Percentiles rank a stretch among this genome's conserved stretches.
phyloP scores from a whole-genome alignment of 2,888 invertebrate species.

The Pseudococcus viburni region DNA sequence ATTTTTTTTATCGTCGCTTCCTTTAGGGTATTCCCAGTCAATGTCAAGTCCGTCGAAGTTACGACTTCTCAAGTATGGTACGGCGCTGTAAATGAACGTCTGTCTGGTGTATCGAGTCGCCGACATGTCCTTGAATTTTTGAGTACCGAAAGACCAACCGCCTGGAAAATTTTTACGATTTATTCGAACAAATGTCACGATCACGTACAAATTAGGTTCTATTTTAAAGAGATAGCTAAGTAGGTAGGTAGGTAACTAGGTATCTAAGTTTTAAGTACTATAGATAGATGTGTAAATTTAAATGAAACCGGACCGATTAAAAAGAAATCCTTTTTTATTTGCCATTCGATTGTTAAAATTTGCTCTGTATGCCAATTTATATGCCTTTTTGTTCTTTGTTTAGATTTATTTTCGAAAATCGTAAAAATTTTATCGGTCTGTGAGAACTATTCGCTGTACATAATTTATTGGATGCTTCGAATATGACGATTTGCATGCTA shows the following conservation, averaged over 20 bases:
- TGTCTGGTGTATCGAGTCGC: slow-evolving; percentile 88
- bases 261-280: neutral
- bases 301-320: neutral
- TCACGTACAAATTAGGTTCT: neutral
- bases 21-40: slow-evolving; percentile 95
- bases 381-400: neutral
- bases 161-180: slow-evolving; percentile 73
- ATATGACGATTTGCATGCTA: neutral
- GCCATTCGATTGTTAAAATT: neutral
- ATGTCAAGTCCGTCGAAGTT: slow-evolving; percentile 91
- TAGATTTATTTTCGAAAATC: neutral
- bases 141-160: slow-evolving; percentile 98
- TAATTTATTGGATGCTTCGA: neutral
- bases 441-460: neutral
- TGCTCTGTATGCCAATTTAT: neutral
- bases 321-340: neutral
- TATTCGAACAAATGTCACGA: slow-evolving; percentile 3
- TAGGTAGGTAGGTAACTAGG: too few relatives aligned
- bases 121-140: slow-evolving; percentile 95
- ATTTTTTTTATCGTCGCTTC: slow-evolving; percentile 92
- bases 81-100: slow-evolving; percentile 94
- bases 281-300: neutral
- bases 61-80: slow-evolving; percentile 89
- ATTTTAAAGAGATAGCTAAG: neutral
- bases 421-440: neutral